Conservation (phyloP, 2,113 vertebrate species). For the Cebidichthys violaceus region DNA sequence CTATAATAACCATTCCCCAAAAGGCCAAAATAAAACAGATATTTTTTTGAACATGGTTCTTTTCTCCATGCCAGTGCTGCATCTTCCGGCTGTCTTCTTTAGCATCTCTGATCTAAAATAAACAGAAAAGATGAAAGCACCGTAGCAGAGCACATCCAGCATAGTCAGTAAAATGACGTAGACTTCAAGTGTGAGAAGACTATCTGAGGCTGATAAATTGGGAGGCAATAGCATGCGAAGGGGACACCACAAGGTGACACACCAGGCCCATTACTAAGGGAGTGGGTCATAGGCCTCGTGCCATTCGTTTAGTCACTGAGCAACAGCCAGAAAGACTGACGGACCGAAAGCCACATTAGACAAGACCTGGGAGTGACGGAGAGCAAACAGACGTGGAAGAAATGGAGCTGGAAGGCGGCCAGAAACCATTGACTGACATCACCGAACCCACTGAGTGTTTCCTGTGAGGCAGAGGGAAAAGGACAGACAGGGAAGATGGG, state of each 20-base stretch:
- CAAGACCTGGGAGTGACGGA: conserved; percentile 46
- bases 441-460: conserved; percentile 28
- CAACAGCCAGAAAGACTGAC: conserved; percentile 49
- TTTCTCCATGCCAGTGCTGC: background rate
- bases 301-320: conserved; percentile 69
- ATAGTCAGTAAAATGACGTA: background rate
- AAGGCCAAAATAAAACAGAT: background rate
- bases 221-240: conserved; percentile 18
- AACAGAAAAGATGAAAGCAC: background rate
- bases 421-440: conserved; percentile 60
- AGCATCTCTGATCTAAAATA: conserved; percentile 14
- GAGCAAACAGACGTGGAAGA: conserved; percentile 31
- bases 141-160: background rate
- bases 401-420: conserved; percentile 51
- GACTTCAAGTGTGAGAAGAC: background rate
- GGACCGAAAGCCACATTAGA: conserved; percentile 68
- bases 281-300: conserved; percentile 44
- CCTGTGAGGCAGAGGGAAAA: conserved; percentile 9
- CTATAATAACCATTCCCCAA: background rate
- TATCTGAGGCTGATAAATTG: background rate
- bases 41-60: background rate
- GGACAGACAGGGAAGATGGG: background rate
- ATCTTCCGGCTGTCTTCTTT: conserved; percentile 7
- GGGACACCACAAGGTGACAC: conserved; percentile 48
- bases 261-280: conserved; percentile 23